These are phyloP conservation scores for Nasonia oneida DNA, from an alignment of 2,888 invertebrate species.

Conservation along the genomic window DNA sequence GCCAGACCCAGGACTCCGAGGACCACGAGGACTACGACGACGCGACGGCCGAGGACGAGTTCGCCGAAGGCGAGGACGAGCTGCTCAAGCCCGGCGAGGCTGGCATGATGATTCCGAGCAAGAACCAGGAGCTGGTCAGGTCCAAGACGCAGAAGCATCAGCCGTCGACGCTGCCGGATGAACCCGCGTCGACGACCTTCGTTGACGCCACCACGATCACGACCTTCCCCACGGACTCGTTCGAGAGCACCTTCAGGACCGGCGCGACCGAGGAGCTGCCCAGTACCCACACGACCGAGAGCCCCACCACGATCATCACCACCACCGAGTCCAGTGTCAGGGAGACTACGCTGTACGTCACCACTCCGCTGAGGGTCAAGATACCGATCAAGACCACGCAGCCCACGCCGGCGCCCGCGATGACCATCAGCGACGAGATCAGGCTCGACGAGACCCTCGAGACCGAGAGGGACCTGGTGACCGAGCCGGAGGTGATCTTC, in stretches of 20 bases:
- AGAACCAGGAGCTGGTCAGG: conserved; percentile 48
- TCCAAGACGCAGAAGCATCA: conserved; percentile 34
- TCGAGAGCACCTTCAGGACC: conserved; percentile 45
- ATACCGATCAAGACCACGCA: conserved; percentile 12
- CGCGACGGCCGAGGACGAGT: conserved; percentile 68
- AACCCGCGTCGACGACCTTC: conserved; percentile 31
- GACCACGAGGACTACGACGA: conserved; percentile 66
- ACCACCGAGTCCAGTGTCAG: conserved; percentile 29
- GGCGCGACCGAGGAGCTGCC: neutral
- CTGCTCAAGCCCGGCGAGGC: conserved; percentile 74
- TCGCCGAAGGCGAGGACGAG: conserved; percentile 70
- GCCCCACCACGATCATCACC: conserved; percentile 41
- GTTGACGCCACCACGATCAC: conserved; percentile 17
- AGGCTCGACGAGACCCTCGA: conserved; percentile 56
- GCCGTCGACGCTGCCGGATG: conserved; percentile 18
- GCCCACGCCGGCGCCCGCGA: conserved; percentile 38
- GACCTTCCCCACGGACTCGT: conserved; percentile 25
- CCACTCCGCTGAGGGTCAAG: conserved; percentile 6
- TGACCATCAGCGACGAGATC: conserved; percentile 39
- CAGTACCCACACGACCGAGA: conserved; percentile 44
- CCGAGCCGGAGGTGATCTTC: conserved; percentile 66
- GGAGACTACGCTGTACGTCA: conserved; percentile 25
- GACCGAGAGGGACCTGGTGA: conserved; percentile 54
- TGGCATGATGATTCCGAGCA: conserved; percentile 70
- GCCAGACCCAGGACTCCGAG: conserved; percentile 50